Evolutionary conservation across 2,797 vertebrate genomes (phyloP), one percentile per base, ranked within the genome.

Genomic region (Heterohyrax brucei): DNA sequence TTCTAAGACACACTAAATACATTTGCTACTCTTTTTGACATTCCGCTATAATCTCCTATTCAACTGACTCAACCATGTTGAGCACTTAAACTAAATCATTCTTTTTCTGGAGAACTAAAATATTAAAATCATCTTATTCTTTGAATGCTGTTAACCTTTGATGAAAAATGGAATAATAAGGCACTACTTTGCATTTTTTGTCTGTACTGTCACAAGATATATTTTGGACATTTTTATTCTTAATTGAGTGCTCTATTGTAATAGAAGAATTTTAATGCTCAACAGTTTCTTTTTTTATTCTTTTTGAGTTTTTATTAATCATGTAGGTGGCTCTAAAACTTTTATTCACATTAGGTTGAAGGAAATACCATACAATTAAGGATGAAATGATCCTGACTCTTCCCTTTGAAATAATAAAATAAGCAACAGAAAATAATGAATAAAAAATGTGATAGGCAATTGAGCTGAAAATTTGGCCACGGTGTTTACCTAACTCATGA

Each of bases 141-240:
- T 90, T 84, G n/a, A 87, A 56, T 93, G 19, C 30, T n/a, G 39
- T 81, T 86, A 95, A 84, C 14, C 16, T 64, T 93, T 84, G 50
- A 33, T 77, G 4, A 83, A 76, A 77, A 91, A 93, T 68, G 48
- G 48, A 89, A 87, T 70, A 64, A 84, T 79, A 88, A 84, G 76
- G 2, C 44, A 80, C 59, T 85, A 44, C 80, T 91, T 76, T 64
- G 12, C 19, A 73, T 87, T 44, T 82, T 66, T 84, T 72, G 56
- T 62, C 13, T 93, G 19, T 50, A 59, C 56, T 86, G 59, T 89
- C 75, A 48, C 6, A 64, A 80, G 9, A 56, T 48, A 59, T 3
- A 56, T 81, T 91, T 93, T 75, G 61, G 28, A 46, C 18, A 48
- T 77, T 84, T 16, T 61, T 72, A 89, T 88, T 85, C 6, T 79